A percentile compares a stretch with the other conserved stretches of the same genome.
phyloP scores from a whole-genome alignment of 2,797 vertebrate genomes.

The Characodon lateralis region DNA sequence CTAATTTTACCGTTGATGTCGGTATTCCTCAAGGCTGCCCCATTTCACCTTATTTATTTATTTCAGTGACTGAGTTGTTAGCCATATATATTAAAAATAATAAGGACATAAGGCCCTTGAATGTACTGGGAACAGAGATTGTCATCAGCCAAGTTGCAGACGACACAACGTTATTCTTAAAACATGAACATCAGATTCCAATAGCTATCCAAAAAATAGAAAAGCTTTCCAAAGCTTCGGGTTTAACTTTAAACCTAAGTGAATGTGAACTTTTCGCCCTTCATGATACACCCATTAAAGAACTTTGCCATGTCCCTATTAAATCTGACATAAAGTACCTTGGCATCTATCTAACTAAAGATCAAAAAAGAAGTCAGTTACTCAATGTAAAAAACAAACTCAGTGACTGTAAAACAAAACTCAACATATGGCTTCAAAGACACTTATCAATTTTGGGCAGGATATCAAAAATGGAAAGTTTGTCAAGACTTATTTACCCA shows the following conservation, averaged over 20 bases:
- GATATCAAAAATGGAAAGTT: too few species aligned
- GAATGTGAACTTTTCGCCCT: neutral
- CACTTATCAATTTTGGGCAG: too few species aligned
- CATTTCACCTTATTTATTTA: neutral
- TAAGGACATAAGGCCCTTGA: neutral
- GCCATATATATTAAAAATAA: neutral
- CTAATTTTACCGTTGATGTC: neutral
- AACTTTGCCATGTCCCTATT: neutral
- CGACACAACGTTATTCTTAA: neutral
- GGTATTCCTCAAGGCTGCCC: neutral
- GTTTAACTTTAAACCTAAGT: neutral
- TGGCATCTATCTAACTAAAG: too few species aligned
- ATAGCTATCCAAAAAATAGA: neutral
- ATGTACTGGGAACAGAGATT: neutral
- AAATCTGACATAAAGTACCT: too few species aligned
- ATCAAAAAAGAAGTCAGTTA: too few species aligned
- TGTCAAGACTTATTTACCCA: too few species aligned
- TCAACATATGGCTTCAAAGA: too few species aligned
- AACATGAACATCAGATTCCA: neutral
- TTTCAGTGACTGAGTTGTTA: neutral
- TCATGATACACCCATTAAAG: neutral
- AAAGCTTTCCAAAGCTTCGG: neutral
- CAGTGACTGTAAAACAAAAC: too few species aligned
- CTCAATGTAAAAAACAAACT: too few species aligned
- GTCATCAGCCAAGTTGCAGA: neutral